Base-by-base conservation (phyloP, 2,888 invertebrate species). In the Sialis lutaria region DNA sequence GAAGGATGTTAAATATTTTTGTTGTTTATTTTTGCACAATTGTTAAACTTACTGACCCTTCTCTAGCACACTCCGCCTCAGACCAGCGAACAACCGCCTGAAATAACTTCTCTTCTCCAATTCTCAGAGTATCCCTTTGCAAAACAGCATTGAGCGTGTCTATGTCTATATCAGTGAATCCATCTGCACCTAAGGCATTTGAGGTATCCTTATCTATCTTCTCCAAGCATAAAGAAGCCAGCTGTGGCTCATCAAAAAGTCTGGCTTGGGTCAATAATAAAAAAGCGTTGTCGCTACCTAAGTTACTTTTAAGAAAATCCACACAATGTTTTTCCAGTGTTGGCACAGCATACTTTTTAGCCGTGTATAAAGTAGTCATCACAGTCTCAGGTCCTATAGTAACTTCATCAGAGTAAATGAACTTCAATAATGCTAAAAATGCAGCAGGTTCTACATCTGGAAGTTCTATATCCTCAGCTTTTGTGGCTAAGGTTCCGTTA, bases 341-440 rank as follows among this genome's bases (percentile, higher is more conserved):
- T 1, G 85, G 83, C 0, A 89, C 84, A 2, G 85, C 86, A 66
- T 89, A 89, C 56, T 89, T 88, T 57, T 88, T 88, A 6, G 88
- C 88, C 1, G 87, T 82, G 56, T 89, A 89, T 44, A 89, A 62
- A 0, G 86, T 86, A 1, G 85, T 82, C 86, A 88, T 87, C 2
- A 89, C 88, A 58, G 82, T 83, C 58, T 88, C 87, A 0, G 87
- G 83, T 6, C 82, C 85, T 55, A 89, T 85, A 49, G 79, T 74
- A 8, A 87, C 83, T 60, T 86, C 84, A 65, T 89, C 88, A 0
- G 86, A 82, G 59, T 88, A 88, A 46, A 80, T 65, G 63, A 79
- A 80, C 61, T 72, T 74, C 39, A 88, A 67, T 46, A 88, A 69
- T 50, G 83, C 79, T 40, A 83, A 63, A 60, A 89, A 88, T 1